Base-by-base conservation (phyloP, 2,113 vertebrate genomes). In the Osmerus eperlanus region DNA sequence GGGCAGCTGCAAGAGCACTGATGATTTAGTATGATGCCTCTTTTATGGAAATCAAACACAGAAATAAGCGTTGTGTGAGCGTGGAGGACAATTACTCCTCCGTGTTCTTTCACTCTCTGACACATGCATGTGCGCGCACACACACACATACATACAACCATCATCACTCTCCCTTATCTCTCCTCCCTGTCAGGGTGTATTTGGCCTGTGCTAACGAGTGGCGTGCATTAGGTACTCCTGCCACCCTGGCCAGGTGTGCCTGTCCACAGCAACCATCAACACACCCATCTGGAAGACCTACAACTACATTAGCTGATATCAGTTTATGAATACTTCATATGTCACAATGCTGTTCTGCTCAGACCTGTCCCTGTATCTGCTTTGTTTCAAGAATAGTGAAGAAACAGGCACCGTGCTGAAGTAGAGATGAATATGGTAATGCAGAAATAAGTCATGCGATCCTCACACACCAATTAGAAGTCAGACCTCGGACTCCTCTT, bases 11-110 rank as follows among this genome's bases (percentile, higher is more conserved):
- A 23, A 84, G 77, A 85, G 83, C 64, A 77, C 56, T 15, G 67
- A 78, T 93, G 91, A 91, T 89, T 85, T 88, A 92, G 80, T 87
- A 82, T 91, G 80, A 93, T 91, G 89, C 82, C 83, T 75, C 55
- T 89, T 92, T 92, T 90, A 92, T 91, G 92, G 88, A 91, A 92
- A 93, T 92, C 78, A 88, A 89, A 87, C 81, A 82, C n/a, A 85
- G 81, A 82, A 88, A 87, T 87, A 83, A 90, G 87, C 81, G 68
- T 4, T 74, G 73, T 63, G 73, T 61, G 75, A 11, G 70, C 72
- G 9, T 47, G 41, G 41, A 47, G 41, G 41, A 47, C 41, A 47
- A 70, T 71, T 74, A 67, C 0, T 71, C 69, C 41, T 60, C 15
- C 5, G 62, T 29, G 29, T 41, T 60, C 36, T 67, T 68, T 55